Base-by-base conservation (phyloP, 2,888 invertebrate genomes). In the Stenotaenia linearis region DNA sequence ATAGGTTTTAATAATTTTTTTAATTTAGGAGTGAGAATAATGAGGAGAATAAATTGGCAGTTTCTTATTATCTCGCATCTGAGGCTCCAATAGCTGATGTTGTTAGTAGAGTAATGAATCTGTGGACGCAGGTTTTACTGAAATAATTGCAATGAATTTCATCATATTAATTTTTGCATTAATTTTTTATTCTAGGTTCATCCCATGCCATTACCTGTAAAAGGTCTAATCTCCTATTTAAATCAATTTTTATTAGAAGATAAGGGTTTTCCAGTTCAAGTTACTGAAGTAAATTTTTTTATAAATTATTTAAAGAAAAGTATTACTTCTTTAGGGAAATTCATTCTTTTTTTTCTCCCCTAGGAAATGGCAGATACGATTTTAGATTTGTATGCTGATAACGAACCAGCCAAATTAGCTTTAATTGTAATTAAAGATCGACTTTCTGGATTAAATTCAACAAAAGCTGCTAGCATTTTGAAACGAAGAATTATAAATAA, bases 151-250 rank as follows among this genome's bases (percentile, higher is more conserved):
- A 2, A 15, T 37, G 40, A 0, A 10, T 12, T 40, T 15, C 3
- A 0, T 37, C 4, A n/a, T 9, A 40, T 15, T 40, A 40, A 40
- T 40, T 37, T 37, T 9, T 10, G 5, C 1, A n/a, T 25, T 61
- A 18, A 12, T 69, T 1, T 69, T 61, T 1, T 61, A 28, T 23
- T 30, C 28, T 32, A 77, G 77, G 77, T 45, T 10, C 77, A 77
- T 77, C 77, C 77, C 1, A 77, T 77, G 77, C 77, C 77, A n/a
- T 40, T 77, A 23, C 77, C 77, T 1, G 77, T 77, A n/a, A 77
- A 77, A 77, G 77, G 77, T 35, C 21, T 77, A 21, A 77, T 77
- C 2, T 35, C 35, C 2, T 77, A 77, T 21, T 77, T 77, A 21
- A 77, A 77, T 45, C 77, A 45, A n/a, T 28, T 40, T 45, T 40